Evolutionary conservation across 1,140 invertebrate species (phyloP), one percentile per base, ranked within the genome.

Genomic region (Lepidurus couesii): DNA sequence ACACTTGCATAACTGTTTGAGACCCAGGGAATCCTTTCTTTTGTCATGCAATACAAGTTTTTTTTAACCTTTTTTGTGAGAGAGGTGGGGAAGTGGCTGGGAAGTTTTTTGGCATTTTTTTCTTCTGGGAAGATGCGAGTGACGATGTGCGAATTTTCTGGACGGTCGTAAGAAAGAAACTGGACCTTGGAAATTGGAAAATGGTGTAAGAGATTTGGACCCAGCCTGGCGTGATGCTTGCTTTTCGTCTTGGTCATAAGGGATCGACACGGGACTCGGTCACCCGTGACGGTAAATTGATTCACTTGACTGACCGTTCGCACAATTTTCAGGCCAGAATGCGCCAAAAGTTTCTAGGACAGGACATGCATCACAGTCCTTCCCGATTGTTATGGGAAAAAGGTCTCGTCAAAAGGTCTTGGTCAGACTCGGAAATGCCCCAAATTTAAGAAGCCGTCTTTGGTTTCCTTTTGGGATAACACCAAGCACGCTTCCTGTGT

Each of bases 241-340:
- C 21, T 65, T n/a, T 65, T 65, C 13, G 53, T 65, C 4, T n/a
- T 65, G 53, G 53, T 65, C 53, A 16, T 21, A 13, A 65, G n/a
- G 53, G 53, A 65, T 65, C 21, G 16, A 65, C 53, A 65, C 53
- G 21, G n/a, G 21, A 65, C n/a, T 65, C 53, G n/a, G 53, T 21
- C 13, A 65, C 16, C 53, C 21, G 53, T 65, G 21, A 7, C 53
- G 53, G 53, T 65, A 65, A 34, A 34, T 65, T n/a, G 53, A 21
- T 65, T 65, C 53, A 65, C 53, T 65, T 65, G 53, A 65, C 53
- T 65, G n/a, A 65, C 16, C 13, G 53, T 65, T 65, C 53, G 53
- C 53, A 65, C 53, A 65, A 65, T 65, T 65, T 34, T 21, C 53
- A 65, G 16, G 53, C 21, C 16, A 65, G 53, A 65, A 65, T 65